Evolutionary conservation across 2,888 invertebrate species (phyloP).

Genomic region (Philaethria dido): DNA sequence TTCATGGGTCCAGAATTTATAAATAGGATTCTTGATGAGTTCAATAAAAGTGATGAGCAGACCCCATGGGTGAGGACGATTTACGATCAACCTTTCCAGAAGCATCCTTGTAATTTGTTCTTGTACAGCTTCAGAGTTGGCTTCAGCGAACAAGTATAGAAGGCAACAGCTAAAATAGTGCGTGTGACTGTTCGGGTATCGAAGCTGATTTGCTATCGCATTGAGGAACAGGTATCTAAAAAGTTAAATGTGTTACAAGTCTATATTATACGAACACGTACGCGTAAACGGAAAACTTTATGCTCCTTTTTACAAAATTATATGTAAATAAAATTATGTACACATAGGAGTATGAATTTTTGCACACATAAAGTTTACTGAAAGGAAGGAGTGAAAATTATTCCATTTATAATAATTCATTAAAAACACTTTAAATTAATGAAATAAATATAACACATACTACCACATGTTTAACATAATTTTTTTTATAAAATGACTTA

Average conservation of each 20-base stretch:
- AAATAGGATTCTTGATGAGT: conserved; percentile 98
- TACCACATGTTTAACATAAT: no score
- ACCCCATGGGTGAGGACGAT: conserved; percentile 99
- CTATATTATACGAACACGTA: no score
- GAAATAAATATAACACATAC: no score
- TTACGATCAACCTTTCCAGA: conserved; percentile 97
- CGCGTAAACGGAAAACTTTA: no score
- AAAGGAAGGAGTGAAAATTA: no score
- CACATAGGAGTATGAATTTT: no score
- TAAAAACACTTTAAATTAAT: no score
- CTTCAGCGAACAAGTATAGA: conserved; percentile 98
- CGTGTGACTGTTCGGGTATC: conserved; percentile 99
- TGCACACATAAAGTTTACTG: no score
- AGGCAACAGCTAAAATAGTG: conserved; percentile 99
- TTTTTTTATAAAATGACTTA: not conserved
- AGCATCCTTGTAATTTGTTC: conserved; percentile 99
- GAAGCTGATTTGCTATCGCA: conserved; percentile 98
- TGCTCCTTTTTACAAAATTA: no score
- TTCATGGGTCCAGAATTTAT: conserved; percentile 99
- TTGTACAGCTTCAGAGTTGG: conserved; percentile 98
- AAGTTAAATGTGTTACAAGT: conserved; percentile 35
- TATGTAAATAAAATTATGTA: no score
- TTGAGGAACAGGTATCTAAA: conserved; percentile 97
- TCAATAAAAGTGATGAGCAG: conserved; percentile 99
- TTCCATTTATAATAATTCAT: no score